Conservation (phyloP, 2,113 vertebrate species). For the Speoplatyrhinus poulsoni region DNA sequence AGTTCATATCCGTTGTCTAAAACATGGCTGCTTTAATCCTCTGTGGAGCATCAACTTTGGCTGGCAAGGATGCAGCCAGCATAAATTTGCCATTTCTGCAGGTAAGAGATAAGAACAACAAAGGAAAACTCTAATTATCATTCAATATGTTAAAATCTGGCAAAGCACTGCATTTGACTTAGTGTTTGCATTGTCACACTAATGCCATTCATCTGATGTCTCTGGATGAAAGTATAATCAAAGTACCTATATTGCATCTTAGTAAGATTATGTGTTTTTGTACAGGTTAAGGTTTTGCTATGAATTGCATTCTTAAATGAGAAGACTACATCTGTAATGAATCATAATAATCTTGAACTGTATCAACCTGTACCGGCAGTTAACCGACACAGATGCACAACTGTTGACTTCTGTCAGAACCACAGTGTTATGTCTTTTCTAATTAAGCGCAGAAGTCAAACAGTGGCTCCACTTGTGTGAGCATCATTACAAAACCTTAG, state of each 20-base stretch:
- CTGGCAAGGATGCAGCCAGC: slow-evolving; percentile 66
- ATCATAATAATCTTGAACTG: not conserved
- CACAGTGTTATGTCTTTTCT: slow-evolving; percentile 44
- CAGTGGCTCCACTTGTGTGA: slow-evolving; percentile 41
- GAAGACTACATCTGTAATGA: slow-evolving; percentile 18
- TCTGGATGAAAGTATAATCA: slow-evolving; percentile 52
- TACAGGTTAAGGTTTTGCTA: slow-evolving; percentile 42
- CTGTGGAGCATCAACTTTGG: slow-evolving; percentile 73
- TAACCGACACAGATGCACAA: slow-evolving; percentile 32
- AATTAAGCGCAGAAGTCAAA: slow-evolving; percentile 45
- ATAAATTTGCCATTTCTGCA: slow-evolving; percentile 76
- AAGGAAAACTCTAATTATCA: slow-evolving; percentile 75
- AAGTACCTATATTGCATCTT: slow-evolving; percentile 52
- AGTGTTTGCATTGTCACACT: slow-evolving; percentile 67
- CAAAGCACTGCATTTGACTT: slow-evolving; percentile 66
- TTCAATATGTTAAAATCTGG: slow-evolving; percentile 72
- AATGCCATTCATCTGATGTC: slow-evolving; percentile 60
- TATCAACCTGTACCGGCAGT: slow-evolving; percentile 35
- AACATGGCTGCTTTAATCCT: slow-evolving; percentile 69
- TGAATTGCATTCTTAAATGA: slow-evolving; percentile 54
- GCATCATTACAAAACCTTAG: slow-evolving; percentile 45
- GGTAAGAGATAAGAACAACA: slow-evolving; percentile 77
- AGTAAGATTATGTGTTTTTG: slow-evolving; percentile 38
- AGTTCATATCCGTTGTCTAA: slow-evolving; percentile 72
- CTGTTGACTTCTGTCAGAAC: slow-evolving; percentile 50